phyloP scores from a whole-genome alignment of 2,888 invertebrate species.

The Hypomecis atomaria region DNA sequence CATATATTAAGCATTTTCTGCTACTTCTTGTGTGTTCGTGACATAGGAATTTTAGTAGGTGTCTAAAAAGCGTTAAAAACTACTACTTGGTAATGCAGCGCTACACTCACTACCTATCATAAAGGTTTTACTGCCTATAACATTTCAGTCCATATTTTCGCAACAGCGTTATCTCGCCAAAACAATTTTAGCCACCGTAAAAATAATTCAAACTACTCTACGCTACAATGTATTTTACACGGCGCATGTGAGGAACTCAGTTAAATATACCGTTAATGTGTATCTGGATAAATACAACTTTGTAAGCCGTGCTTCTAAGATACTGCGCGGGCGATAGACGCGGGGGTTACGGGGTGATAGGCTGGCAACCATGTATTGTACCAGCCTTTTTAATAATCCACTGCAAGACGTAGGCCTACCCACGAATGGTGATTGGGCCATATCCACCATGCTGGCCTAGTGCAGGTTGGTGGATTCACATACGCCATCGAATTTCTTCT shows the following conservation, averaged over 20 bases:
- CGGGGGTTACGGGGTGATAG: constrained; percentile 32
- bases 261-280: constrained; percentile 44
- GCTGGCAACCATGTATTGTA: neutral
- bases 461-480: too few species aligned
- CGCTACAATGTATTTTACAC: constrained; percentile 28
- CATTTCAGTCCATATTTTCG: constrained; percentile 4
- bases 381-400: too few species aligned
- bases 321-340: constrained; percentile 46
- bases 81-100: too few species aligned
- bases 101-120: neutral
- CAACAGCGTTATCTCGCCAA: constrained; percentile 10
- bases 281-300: constrained; percentile 46
- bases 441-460: too few species aligned
- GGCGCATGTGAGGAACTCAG: constrained; percentile 21
- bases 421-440: too few species aligned
- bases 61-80: too few species aligned
- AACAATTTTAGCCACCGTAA: constrained; percentile 19
- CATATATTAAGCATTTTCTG: too few species aligned
- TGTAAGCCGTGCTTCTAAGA: constrained; percentile 41
- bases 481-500: too few species aligned
- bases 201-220: constrained; percentile 37
- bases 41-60: too few species aligned
- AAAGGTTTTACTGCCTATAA: constrained; percentile 3
- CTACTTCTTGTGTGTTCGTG: too few species aligned
- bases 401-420: too few species aligned